Evolutionary conservation across 1,140 invertebrate species (phyloP).

Genomic region (Drosophila tristis): DNA sequence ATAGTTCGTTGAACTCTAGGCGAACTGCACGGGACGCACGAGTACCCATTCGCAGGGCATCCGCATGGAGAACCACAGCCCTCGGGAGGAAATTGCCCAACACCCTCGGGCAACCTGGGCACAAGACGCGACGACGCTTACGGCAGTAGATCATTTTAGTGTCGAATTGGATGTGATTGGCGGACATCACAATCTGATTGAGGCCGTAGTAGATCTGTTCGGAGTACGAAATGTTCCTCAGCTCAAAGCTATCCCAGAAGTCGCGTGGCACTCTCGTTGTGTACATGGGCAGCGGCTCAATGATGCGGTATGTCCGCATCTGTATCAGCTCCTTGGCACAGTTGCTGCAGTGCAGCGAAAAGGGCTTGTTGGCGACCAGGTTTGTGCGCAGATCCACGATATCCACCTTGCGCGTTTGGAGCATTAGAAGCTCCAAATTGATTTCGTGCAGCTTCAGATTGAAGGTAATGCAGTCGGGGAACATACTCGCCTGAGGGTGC

Average conservation of each 20-base stretch:
- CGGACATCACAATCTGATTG: slow-evolving; percentile 43
- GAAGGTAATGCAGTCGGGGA: slow-evolving; percentile 12
- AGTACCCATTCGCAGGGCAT: slow-evolving; percentile 26
- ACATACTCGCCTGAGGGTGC: background rate
- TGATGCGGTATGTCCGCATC: slow-evolving; percentile 4
- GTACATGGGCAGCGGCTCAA: slow-evolving; percentile 25
- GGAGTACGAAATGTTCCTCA: background rate
- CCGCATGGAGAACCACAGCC: slow-evolving; percentile 33
- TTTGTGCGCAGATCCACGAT: slow-evolving; percentile 9
- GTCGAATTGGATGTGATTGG: background rate
- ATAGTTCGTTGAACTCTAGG: slow-evolving; percentile 13
- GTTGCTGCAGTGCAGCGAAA: slow-evolving; percentile 38
- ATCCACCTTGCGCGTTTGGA: slow-evolving; percentile 1
- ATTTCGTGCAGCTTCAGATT: slow-evolving; percentile 16
- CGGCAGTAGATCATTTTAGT: background rate
- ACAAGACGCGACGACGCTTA: slow-evolving; percentile 12
- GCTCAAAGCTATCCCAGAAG: slow-evolving; percentile 13
- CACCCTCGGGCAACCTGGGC: slow-evolving; percentile 37
- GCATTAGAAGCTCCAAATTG: slow-evolving; percentile 6
- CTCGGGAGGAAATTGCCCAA: slow-evolving; percentile 26
- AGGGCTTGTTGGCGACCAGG: background rate
- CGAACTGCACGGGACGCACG: background rate
- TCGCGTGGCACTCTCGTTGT: slow-evolving; percentile 23
- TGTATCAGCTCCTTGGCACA: slow-evolving; percentile 35
- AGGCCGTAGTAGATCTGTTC: slow-evolving; percentile 42